phyloP scores from a whole-genome alignment of 37 sponge, comb jelly and placozoan genomes.

The Diacarnus erythraeanus region DNA sequence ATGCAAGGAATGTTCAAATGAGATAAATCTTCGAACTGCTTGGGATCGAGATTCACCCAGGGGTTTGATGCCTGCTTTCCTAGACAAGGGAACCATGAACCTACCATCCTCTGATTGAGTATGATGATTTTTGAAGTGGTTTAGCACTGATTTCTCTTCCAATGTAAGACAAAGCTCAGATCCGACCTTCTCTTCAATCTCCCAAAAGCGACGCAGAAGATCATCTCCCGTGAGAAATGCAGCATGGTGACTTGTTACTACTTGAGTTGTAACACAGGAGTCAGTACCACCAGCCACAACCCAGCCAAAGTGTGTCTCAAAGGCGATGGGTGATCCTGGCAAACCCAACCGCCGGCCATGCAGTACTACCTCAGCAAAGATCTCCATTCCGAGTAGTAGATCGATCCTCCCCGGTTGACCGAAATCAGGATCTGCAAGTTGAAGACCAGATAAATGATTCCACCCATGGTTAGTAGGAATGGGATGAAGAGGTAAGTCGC shows the following conservation, averaged over 20 bases:
- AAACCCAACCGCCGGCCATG: slow-evolving; percentile 33
- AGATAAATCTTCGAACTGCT: too few species aligned
- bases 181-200: too few species aligned
- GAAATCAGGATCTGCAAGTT: slow-evolving; percentile 31
- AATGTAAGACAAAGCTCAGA: too few species aligned
- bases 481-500: slow-evolving; percentile 27
- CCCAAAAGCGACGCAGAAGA: too few species aligned
- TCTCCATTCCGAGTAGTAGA: slow-evolving; percentile 16
- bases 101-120: too few species aligned
- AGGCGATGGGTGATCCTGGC: too few species aligned
- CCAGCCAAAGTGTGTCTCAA: slow-evolving; percentile 50
- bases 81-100: slow-evolving; percentile 42
- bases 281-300: slow-evolving; percentile 29
- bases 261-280: too few species aligned
- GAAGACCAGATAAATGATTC: slow-evolving; percentile 14
- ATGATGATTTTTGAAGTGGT: too few species aligned
- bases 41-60: slow-evolving; percentile 52
- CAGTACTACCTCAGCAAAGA: slow-evolving; percentile 24
- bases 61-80: neutral
- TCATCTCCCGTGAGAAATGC: too few species aligned
- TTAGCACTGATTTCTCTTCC: too few species aligned
- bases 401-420: slow-evolving; percentile 32
- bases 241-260: too few species aligned
- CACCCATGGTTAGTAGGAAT: slow-evolving; percentile 2
- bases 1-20: too few species aligned